These are phyloP conservation scores for Amphipoea lucens DNA, from an alignment of 2,888 invertebrate genomes.

Conservation along the genomic window DNA sequence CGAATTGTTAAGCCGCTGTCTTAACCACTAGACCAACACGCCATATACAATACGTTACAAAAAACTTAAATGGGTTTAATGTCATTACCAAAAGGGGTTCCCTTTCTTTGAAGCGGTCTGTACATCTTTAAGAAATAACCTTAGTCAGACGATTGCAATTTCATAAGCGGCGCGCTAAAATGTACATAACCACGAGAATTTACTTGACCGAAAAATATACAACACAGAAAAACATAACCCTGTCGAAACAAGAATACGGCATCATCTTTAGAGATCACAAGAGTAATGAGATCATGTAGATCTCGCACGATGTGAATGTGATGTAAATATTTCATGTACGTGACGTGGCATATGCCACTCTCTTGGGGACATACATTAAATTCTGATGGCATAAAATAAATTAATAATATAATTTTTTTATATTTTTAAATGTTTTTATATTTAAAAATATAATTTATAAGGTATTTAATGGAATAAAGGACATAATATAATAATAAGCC, in stretches of 20 bases:
- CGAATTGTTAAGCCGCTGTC: too few relatives aligned
- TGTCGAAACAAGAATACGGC: not conserved
- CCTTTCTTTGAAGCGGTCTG: too few relatives aligned
- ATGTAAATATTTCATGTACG: conserved; percentile 47
- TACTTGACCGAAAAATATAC: not conserved
- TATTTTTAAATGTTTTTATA: too few relatives aligned
- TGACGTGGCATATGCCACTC: conserved; percentile 18
- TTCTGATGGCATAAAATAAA: conserved; percentile 30
- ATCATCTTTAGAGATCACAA: conserved; percentile 15
- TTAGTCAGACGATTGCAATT: conserved; percentile 19
- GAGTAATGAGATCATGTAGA: conserved; percentile 45
- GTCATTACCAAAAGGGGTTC: too few relatives aligned
- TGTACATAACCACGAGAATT: not conserved
- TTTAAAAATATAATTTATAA: too few relatives aligned
- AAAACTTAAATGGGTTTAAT: too few relatives aligned
- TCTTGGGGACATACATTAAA: conserved; percentile 24
- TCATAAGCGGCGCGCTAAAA: conserved; percentile 18
- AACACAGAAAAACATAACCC: not conserved
- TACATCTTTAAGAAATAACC: not conserved
- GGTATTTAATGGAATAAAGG: too few relatives aligned
- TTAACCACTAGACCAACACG: too few relatives aligned
- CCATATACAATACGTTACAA: too few relatives aligned
- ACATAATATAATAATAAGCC: too few relatives aligned
- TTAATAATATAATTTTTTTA: not conserved
- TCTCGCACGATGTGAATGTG: conserved; percentile 24